Evolutionary conservation across 2,797 vertebrate species (phyloP), one percentile per base, ranked within the genome.

Genomic region (Bryconaethiops microstoma): DNA sequence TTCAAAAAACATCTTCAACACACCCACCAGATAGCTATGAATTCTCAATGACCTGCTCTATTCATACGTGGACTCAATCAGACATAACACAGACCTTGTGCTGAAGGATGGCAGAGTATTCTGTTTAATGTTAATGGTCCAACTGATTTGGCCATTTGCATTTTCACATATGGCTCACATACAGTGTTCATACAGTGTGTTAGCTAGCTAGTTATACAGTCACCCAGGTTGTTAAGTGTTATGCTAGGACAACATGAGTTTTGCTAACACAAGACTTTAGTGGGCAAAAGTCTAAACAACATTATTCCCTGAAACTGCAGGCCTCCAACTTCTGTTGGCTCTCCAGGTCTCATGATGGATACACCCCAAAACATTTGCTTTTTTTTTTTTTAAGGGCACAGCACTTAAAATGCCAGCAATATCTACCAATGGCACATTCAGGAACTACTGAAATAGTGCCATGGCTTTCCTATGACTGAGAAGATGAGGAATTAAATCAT

Each of bases 371-470:
- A 39, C 16, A 4, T 64, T 39, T 64, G 9, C 67, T 69, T 79
- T 79, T 80, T 69, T 79, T 79, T 80, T 23, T 65, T 45, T 45
- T 59, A 65, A 48, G 54, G 72, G 74, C 71, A 16, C 59, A 19
- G 8, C 62, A 74, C 21, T 50, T 21, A 54, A 14, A 72, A 45
- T 52, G 42, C 10, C 10, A 54, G 62, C 16, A 59, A 39, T 25
- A 39, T 62, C 14, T 75, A 19, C 16, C 25, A 19, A 72, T 19
- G 2, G 6, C 17, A 54, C 52, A 19, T 72, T 72, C 50, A 55
- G 70, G 40, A 48, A 48, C 17, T 29, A 1, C 17, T 42, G 72
- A 65, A 75, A 62, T 4, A 63, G 55, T 69, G 74, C 48, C 12
- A 55, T 12, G n/a, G 65, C 50, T 64, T 77, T 60, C 71, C 52